Conservation (phyloP, 2,797 vertebrate species). For the Gallinago solitaria region DNA sequence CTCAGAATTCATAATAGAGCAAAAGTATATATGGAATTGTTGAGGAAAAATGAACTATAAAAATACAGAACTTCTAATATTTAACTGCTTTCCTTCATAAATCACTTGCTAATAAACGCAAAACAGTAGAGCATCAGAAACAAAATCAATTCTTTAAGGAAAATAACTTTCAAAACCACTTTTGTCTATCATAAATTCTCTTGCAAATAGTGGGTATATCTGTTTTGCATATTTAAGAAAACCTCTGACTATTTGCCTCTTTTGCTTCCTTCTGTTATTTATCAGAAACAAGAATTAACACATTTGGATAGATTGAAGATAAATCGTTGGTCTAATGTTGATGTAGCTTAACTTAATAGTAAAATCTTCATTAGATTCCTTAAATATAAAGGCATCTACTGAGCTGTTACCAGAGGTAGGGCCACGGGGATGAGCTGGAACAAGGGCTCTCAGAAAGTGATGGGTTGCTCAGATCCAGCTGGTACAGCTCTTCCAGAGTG, state of each 20-base stretch:
- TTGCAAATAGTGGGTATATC: neutral
- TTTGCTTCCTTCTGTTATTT: neutral
- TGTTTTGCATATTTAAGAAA: neutral
- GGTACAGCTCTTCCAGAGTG: neutral
- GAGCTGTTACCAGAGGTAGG: neutral
- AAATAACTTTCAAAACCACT: neutral
- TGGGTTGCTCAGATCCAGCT: neutral
- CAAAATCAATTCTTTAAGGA: neutral
- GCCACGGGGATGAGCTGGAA: neutral
- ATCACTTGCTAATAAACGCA: constrained; percentile 22
- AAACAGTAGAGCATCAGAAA: neutral
- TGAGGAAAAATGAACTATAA: neutral
- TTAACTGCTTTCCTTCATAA: constrained; percentile 39
- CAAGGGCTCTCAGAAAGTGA: neutral
- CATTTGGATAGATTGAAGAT: neutral
- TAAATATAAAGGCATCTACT: neutral
- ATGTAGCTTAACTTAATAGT: neutral
- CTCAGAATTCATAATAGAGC: neutral
- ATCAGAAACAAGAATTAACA: neutral
- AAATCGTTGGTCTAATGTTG: neutral
- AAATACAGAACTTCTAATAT: neutral
- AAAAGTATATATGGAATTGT: constrained; percentile 11
- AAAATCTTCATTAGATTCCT: neutral
- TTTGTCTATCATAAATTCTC: constrained; percentile 34
- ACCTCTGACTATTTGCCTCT: neutral